Base-by-base conservation (phyloP, 2,888 invertebrate genomes). In the Habrosyne pyritoides region DNA sequence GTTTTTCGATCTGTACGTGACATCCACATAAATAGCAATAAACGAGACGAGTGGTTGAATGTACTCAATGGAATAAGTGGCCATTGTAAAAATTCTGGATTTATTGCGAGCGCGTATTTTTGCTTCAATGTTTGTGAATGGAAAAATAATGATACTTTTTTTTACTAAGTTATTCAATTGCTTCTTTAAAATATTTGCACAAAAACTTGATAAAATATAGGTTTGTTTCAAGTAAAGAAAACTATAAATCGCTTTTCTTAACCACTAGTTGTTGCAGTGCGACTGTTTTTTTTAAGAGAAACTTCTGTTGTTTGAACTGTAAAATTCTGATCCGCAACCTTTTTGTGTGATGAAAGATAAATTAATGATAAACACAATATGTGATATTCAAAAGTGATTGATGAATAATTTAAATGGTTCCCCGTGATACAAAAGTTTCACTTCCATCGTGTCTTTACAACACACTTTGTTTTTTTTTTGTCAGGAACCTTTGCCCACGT, bases 1-100 rank as follows among this genome's bases (percentile, higher is more conserved):
- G 61, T 67, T 65, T 56, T 63, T 63, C 59, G 59, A 60, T 61
- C 56, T 22, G 66, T 56, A 73, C 75, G 71, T 74, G 76, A 64
- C 53, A 63, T 54, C 73, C 61, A 65, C 57, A 62, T 57, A 59
- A 63, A 73, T 64, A 53, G 57, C 53, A 42, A 42, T 42, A 21
- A 59, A 33, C 52, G 49, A 53, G 56, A 50, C 50, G 48, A 52
- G 30, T 10, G 24, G 42, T 22, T 52, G 52, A 42, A 52, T 42
- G 52, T 52, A 42, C 42, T 22, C 33, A 52, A 22, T 42, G 33
- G 26, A 33, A 56, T 30, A 30, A 57, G 57, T 57, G 30, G 50
- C 50, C 50, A 50, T 50, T 50, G 50, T 50, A 30, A 18, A 50
- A 50, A 50, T 50, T 50, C 50, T 12, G 30, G 21, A 50, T 50